A percentile compares a stretch with the other conserved stretches of the same genome.
phyloP scores from a whole-genome alignment of 1,140 invertebrate species.

The Drosophila parvula region DNA sequence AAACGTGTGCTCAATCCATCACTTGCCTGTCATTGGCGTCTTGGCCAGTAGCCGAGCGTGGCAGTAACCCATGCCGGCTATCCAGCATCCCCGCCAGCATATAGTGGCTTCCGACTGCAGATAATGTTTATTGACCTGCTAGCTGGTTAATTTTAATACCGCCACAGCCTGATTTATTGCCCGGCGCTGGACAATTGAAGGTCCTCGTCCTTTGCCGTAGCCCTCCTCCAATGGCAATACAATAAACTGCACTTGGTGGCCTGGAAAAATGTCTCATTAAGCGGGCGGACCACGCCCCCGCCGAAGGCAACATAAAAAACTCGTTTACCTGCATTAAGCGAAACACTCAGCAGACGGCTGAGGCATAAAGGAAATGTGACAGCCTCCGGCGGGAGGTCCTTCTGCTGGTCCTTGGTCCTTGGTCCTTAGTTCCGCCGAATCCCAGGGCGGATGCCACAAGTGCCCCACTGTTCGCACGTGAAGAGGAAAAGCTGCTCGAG shows the following conservation, averaged over 20 bases:
- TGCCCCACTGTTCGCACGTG: slow-evolving; percentile 63
- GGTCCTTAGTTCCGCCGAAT: slow-evolving; percentile 8
- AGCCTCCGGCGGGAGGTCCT: slow-evolving; percentile 31
- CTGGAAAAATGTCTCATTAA: slow-evolving; percentile 69
- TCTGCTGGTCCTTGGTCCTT: background rate
- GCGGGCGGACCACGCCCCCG: slow-evolving; percentile 31
- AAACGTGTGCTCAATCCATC: slow-evolving; percentile 76
- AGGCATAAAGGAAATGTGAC: slow-evolving; percentile 79
- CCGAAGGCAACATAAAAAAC: slow-evolving; percentile 70
- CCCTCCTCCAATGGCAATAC: slow-evolving; percentile 52
- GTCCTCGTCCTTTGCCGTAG: background rate
- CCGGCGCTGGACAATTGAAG: slow-evolving; percentile 62
- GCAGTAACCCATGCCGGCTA: slow-evolving; percentile 1
- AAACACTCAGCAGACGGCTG: slow-evolving; percentile 76
- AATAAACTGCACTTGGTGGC: slow-evolving; percentile 75
- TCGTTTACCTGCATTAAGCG: slow-evolving; percentile 81
- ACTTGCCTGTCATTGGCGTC: slow-evolving; percentile 76
- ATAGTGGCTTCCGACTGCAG: slow-evolving; percentile 30
- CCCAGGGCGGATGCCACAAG: slow-evolving; percentile 73
- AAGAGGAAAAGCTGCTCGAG: slow-evolving; percentile 57
- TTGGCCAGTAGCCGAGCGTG: slow-evolving; percentile 36
- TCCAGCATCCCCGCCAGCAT: slow-evolving; percentile 1
- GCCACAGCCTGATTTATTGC: slow-evolving; percentile 69
- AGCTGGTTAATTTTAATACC: slow-evolving; percentile 81
- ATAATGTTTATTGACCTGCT: slow-evolving; percentile 81